Evolutionary conservation across 1,140 invertebrate species (phyloP).

Genomic region (Diploscapter pachys): DNA sequence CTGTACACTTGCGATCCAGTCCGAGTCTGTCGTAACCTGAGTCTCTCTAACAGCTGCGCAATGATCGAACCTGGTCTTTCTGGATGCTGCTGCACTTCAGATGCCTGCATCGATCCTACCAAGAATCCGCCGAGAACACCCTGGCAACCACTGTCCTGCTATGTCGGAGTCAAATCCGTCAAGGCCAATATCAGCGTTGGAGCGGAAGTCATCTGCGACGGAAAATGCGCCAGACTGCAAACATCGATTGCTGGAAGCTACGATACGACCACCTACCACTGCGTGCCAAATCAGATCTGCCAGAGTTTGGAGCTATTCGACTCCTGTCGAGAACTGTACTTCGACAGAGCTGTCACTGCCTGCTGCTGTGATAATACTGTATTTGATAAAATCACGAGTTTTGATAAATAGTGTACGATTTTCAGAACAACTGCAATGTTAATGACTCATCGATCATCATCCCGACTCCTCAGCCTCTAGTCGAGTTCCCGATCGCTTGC

Average conservation of each 20-base stretch:
- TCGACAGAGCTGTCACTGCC: conserved; percentile 18
- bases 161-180: conserved; percentile 25
- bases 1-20: conserved; percentile 35
- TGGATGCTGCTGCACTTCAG: conserved; percentile 35
- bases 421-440: no score
- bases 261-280: conserved; percentile 23
- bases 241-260: conserved; percentile 17
- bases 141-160: conserved; percentile 31
- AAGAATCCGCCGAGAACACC: conserved; percentile 25
- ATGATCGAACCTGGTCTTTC: conserved; percentile 15
- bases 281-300: conserved; percentile 21
- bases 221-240: conserved; percentile 22
- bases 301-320: conserved; percentile 17
- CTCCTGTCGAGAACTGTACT: conserved; percentile 7
- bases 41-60: conserved; percentile 21
- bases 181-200: conserved; percentile 15
- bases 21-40: conserved; percentile 6
- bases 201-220: conserved; percentile 27
- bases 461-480: neutral
- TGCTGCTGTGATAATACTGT: conserved; percentile 29
- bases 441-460: no score
- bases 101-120: conserved; percentile 25
- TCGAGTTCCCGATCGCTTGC: conserved; percentile 14
- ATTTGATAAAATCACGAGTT: neutral
- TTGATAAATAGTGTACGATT: no score